A percentile compares a stretch with the other conserved stretches of the same genome.
These are phyloP conservation scores for Drosophila diplacantha DNA, from an alignment of 2,888 invertebrate genomes.

Conservation along the genomic window DNA sequence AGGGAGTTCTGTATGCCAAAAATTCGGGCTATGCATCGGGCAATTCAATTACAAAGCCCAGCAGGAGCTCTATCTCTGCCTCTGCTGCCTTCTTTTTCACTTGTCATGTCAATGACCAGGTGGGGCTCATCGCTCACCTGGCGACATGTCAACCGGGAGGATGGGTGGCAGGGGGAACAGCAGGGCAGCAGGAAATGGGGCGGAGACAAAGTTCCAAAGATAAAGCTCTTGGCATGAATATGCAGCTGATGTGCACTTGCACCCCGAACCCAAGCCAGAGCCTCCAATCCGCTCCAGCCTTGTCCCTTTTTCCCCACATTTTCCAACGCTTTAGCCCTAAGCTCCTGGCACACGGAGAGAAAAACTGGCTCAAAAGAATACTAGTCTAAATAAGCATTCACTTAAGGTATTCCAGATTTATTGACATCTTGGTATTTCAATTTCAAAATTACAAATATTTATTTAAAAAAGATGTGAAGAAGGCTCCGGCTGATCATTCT, in stretches of 20 bases:
- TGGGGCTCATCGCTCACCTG: conserved; percentile 52
- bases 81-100: conserved; percentile 2
- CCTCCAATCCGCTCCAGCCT: conserved; percentile 1
- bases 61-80: conserved; percentile 27
- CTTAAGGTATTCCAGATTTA: not conserved
- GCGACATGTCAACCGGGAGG: conserved; percentile 30
- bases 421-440: no score
- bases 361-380: not conserved
- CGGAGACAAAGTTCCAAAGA: conserved; percentile 42
- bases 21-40: conserved; percentile 32
- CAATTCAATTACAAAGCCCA: conserved; percentile 63
- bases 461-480: accelerated
- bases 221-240: conserved; percentile 54
- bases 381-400: not conserved
- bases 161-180: conserved; percentile 3
- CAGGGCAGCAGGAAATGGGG: conserved; percentile 11
- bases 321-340: conserved; percentile 33
- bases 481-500: not conserved
- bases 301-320: not conserved
- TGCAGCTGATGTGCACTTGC: conserved; percentile 56
- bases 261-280: conserved; percentile 5
- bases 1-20: conserved; percentile 20
- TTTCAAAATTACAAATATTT: not conserved
- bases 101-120: conserved; percentile 64
- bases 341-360: not conserved